Evolutionary conservation across 2,797 vertebrate genomes (phyloP).

Genomic region (Thalassophryne amazonica): DNA sequence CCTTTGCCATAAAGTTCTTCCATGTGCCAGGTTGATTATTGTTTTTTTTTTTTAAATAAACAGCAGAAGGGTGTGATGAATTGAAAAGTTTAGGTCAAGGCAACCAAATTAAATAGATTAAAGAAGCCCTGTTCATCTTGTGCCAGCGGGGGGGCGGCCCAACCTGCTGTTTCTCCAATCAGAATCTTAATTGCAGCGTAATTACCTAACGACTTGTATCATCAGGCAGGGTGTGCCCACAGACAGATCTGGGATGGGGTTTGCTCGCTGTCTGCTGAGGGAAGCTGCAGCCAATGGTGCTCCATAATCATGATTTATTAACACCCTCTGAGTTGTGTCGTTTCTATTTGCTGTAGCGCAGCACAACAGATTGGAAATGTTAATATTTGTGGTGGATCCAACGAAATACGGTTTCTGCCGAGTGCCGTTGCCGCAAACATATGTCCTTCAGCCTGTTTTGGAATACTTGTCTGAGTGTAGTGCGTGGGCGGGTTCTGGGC

Average conservation of each 20-base stretch:
- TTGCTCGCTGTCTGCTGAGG: conserved; percentile 54
- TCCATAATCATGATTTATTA: conserved; percentile 83
- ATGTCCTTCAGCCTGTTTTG: conserved; percentile 62
- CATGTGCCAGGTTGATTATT: conserved; percentile 34
- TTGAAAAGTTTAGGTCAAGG: conserved; percentile 62
- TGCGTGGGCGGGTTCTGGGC: not conserved
- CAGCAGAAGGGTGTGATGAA: conserved; percentile 23
- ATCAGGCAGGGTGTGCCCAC: conserved; percentile 59
- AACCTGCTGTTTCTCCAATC: conserved; percentile 65
- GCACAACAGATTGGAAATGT: conserved; percentile 78
- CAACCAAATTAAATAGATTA: conserved; percentile 53
- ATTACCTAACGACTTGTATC: conserved; percentile 66
- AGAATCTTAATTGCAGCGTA: conserved; percentile 70
- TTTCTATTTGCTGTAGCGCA: conserved; percentile 64
- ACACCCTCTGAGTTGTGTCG: conserved; percentile 63
- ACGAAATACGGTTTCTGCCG: conserved; percentile 40
- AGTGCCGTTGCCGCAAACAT: conserved; percentile 41
- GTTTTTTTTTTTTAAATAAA: conserved; percentile 24
- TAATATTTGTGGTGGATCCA: conserved; percentile 69
- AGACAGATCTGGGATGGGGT: conserved; percentile 49
- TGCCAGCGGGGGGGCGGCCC: conserved; percentile 46
- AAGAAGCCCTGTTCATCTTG: conserved; percentile 48
- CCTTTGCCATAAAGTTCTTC: conserved; percentile 22
- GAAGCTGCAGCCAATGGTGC: conserved; percentile 61
- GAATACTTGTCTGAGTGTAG: not conserved